phyloP scores from a whole-genome alignment of 2,113 vertebrate genomes.

The Copsychus sechellarum region DNA sequence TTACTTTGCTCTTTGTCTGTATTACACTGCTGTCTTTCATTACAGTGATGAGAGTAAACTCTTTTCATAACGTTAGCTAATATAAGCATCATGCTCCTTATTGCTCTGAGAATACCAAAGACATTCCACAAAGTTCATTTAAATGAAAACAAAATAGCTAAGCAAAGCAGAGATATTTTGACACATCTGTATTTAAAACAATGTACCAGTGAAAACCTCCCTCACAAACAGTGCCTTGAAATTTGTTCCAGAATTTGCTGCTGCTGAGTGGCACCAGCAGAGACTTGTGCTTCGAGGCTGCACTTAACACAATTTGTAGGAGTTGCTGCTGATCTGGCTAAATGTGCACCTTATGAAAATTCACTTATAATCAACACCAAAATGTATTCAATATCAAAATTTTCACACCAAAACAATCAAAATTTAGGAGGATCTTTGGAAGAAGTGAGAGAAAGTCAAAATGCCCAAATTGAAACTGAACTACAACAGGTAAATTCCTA shows the following conservation, averaged over 20 bases:
- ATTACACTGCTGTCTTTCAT: constrained; percentile 30
- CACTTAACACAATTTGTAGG: background rate
- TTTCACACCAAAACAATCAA: background rate
- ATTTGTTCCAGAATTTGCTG: constrained; percentile 10
- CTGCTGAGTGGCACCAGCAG: background rate
- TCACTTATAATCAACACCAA: background rate
- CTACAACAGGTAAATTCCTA: background rate
- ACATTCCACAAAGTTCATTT: constrained; percentile 31
- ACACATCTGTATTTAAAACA: constrained; percentile 21
- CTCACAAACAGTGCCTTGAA: background rate
- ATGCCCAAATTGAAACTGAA: background rate
- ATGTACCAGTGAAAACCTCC: background rate
- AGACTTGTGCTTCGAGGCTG: background rate
- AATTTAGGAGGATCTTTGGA: background rate
- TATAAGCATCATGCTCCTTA: background rate
- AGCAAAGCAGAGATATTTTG: constrained; percentile 13
- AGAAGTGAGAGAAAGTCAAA: background rate
- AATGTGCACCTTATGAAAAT: background rate
- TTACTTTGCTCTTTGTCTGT: constrained; percentile 10
- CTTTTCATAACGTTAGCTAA: constrained; percentile 36
- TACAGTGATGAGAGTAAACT: constrained; percentile 9
- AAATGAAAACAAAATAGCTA: constrained; percentile 52
- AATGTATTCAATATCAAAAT: background rate
- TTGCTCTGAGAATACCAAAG: constrained; percentile 8
- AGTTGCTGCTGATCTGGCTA: background rate